Conservation (phyloP, 2,797 vertebrate genomes). For the Urophycis tenuis region DNA sequence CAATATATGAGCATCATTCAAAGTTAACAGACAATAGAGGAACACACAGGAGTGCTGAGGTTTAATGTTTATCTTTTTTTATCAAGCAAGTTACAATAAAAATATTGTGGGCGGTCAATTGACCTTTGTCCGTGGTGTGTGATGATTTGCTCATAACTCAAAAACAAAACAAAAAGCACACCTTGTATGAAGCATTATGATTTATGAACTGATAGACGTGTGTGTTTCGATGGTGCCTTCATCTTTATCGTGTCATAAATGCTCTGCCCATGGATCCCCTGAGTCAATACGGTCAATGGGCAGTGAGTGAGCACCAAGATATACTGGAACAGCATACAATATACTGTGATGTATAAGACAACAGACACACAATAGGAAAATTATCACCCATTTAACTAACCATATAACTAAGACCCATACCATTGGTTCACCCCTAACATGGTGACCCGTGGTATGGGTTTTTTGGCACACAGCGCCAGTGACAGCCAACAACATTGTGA, state of each 20-base stretch:
- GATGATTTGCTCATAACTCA: not conserved
- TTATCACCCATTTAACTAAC: no score
- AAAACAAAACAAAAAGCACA: not conserved
- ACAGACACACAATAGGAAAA: no score
- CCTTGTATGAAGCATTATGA: not conserved
- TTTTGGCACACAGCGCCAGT: conserved; percentile 7
- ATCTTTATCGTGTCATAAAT: not conserved
- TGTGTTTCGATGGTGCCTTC: not conserved
- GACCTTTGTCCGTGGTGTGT: not conserved
- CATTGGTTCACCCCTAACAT: no score
- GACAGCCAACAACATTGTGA: conserved; percentile 34
- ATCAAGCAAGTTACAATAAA: not conserved
- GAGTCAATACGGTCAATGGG: not conserved
- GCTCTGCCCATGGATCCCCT: not conserved
- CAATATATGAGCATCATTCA: not conserved
- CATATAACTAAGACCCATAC: no score
- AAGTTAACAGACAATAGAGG: not conserved
- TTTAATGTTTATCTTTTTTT: not conserved
- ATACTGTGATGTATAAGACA: not conserved
- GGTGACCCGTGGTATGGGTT: conserved; percentile 24
- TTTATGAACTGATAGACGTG: not conserved
- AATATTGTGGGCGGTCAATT: not conserved
- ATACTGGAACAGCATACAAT: no score
- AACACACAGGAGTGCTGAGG: not conserved
- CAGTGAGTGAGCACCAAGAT: conserved; percentile 9